Base-by-base conservation (phyloP, 2,797 vertebrate species). In the Enteromius trimaculatus region DNA sequence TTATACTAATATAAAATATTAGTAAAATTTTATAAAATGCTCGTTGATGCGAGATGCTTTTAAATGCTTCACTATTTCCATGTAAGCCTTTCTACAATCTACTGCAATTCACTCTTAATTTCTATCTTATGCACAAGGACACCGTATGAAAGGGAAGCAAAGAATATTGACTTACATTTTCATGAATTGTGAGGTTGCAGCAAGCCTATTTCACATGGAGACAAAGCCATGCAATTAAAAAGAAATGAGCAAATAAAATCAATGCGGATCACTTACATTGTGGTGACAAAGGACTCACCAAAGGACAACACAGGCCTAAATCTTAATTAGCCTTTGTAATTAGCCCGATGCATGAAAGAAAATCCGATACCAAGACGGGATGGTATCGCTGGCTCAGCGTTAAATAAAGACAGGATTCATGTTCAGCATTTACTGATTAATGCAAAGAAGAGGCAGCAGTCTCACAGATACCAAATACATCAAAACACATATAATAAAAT, bases 221-320 rank as follows among this genome's bases (percentile, higher is more conserved):
- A 89, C 87, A 90, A 86, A 90, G 91, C 92, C 89, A 82, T 86
- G 89, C 90, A 92, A 94, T 94, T 93, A 94, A 94, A 94, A 92
- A 93, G 89, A 91, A 93, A 94, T 92, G 92, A 94, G 90, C 90
- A 92, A 92, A 93, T 92, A 90, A 91, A 94, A 93, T 95, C 94
- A 92, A 94, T 95, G 86, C 82, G 76, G 91, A 93, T 94, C 87
- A 58, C 89, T 94, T 93, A 89, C 93, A 92, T 81, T 85, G 89
- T 89, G 88, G 93, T 94, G 92, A 93, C 91, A 92, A 89, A 92
- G 91, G 87, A 89, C 92, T 91, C 90, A 89, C 86, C 88, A 91
- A 90, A 92, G 92, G 90, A 90, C 91, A 92, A 90, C 89, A 89
- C 83, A 81, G 86, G 83, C 85, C 88, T 90, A 90, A 86, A 91